Percentiles rank a stretch among this genome's conserved stretches.
phyloP scores from a whole-genome alignment of 2,113 vertebrate genomes.

The Megalops atlanticus region DNA sequence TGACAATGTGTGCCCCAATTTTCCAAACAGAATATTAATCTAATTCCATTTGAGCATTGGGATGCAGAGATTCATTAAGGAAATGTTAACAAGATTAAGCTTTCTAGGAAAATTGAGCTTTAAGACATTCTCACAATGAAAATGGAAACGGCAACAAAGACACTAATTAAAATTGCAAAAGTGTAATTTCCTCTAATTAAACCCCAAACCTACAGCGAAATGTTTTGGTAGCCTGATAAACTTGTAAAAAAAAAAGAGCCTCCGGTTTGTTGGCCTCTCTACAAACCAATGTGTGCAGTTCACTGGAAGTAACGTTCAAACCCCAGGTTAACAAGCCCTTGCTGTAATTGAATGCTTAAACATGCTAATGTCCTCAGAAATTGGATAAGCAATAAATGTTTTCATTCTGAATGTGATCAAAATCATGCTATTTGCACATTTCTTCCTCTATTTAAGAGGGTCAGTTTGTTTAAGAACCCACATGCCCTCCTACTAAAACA shows the following conservation, averaged over 20 bases:
- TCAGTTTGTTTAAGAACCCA: neutral
- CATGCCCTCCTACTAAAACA: neutral
- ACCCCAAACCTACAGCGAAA: neutral
- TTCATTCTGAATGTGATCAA: neutral
- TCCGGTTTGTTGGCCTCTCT: neutral
- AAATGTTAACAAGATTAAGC: slow-evolving; percentile 31
- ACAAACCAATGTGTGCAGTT: neutral
- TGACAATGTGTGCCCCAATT: slow-evolving; percentile 18
- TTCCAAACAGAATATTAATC: slow-evolving; percentile 13
- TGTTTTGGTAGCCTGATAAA: slow-evolving; percentile 1
- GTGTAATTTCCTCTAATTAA: slow-evolving; percentile 17
- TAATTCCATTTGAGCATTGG: slow-evolving; percentile 24
- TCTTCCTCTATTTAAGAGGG: neutral
- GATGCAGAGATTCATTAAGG: slow-evolving; percentile 31
- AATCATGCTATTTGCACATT: neutral
- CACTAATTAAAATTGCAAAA: slow-evolving; percentile 26
- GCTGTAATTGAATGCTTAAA: slow-evolving; percentile 9
- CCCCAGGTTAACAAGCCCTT: neutral
- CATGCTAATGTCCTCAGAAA: neutral
- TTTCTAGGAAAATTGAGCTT: slow-evolving; percentile 25
- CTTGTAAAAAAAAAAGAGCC: slow-evolving; percentile 2
- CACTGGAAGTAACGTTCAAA: neutral
- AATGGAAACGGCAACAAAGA: slow-evolving; percentile 16
- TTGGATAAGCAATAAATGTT: neutral
- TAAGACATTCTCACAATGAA: slow-evolving; percentile 19